Evolutionary conservation across 2,113 vertebrate genomes (phyloP).

Genomic region (Falco punctatus): DNA sequence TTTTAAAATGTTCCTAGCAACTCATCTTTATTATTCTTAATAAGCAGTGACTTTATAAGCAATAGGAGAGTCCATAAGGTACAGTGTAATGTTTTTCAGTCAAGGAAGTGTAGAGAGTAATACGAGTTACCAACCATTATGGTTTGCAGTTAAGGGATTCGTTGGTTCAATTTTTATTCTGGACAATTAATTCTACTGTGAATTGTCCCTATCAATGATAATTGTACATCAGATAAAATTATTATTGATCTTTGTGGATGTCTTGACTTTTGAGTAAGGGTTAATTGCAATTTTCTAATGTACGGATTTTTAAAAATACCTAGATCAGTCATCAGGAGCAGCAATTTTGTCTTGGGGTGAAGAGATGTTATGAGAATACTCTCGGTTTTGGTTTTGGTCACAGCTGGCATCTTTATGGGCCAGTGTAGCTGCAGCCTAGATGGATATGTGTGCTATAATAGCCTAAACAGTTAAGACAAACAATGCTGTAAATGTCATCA

Average conservation of each 20-base stretch:
- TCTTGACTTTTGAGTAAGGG: background rate
- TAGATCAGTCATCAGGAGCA: background rate
- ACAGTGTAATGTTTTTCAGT: background rate
- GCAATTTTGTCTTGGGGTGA: background rate
- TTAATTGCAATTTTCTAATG: background rate
- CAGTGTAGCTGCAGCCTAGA: background rate
- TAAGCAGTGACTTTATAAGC: background rate
- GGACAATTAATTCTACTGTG: background rate
- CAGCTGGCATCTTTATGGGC: background rate
- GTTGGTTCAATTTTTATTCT: background rate
- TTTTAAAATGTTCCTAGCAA: background rate
- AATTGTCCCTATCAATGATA: background rate
- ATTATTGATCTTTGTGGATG: background rate
- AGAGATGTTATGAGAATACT: background rate
- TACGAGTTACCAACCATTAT: background rate
- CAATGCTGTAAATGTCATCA: background rate
- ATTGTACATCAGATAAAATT: background rate
- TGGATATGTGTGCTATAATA: background rate
- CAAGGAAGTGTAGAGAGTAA: background rate
- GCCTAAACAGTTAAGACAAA: conserved; percentile 10
- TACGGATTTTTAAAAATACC: background rate
- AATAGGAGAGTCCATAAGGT: background rate
- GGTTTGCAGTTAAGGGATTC: background rate
- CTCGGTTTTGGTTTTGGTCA: background rate
- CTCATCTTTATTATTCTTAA: background rate